Base-by-base conservation (phyloP, 2,113 vertebrate genomes). In the Podarcis muralis region DNA sequence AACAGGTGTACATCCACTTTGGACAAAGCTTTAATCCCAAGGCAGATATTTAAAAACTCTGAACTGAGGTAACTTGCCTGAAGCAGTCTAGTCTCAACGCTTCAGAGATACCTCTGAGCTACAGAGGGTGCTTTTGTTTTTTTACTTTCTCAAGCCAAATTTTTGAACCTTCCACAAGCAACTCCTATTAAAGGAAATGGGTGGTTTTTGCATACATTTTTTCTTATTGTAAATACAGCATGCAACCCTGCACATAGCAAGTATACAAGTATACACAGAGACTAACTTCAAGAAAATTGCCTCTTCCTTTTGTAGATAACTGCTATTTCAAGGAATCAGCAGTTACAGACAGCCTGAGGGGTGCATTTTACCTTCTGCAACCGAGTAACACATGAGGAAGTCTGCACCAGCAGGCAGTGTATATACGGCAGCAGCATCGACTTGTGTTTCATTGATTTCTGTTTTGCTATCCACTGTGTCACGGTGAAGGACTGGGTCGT, bases 381-480 rank as follows among this genome's bases (percentile, higher is more conserved):
- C 99, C 1, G 99, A 99, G 94, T 99, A 99, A 87, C 99, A 99
- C 98, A 99, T 99, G 91, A 99, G 95, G 85, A 99, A 99, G 92
- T 99, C 99, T 0, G 99, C 99, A 2, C 98, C 98, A 0, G 99
- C 98, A 3, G 99, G 99, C 80, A 99, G 95, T 0, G 98, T 98
- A 16, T 97, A 96, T 7, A 98, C 72, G 0, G 96, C 94, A 5
- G 98, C 97, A 0, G 98, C 97, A 0, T 99, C 99, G 77, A 98
- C 97, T 93, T 98, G 94, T 4, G 97, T 97, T 57, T 96, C 57
- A 16, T 96, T 98, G 3, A 13, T 87, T 0, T 2, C 20, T 1
- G n/a, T 43, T 2, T 43, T 76, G 4, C 83, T 84, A 32, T 98
- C 99, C 87, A 96, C 95, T 0, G n/a, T 71, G 30, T 99, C 99